Evolutionary conservation across 2,113 vertebrate species (phyloP).

Genomic region (Fregata magnificens): DNA sequence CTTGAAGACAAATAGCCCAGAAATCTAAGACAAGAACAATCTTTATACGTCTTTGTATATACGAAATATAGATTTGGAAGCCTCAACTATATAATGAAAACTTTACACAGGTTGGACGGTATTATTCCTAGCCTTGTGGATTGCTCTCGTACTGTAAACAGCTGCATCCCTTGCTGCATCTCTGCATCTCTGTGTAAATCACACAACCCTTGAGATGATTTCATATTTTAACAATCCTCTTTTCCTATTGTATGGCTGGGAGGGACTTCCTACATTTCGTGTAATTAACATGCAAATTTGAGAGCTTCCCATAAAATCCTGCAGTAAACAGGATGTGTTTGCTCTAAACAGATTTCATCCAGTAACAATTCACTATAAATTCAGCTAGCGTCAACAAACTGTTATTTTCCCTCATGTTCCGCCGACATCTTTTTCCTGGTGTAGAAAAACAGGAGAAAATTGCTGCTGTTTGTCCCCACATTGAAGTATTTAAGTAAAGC

Average conservation of each 20-base stretch:
- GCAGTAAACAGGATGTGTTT: conserved; percentile 33
- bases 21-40: background rate
- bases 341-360: conserved; percentile 14
- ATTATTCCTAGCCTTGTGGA: background rate
- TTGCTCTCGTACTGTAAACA: background rate
- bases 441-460: background rate
- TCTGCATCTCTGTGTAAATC: background rate
- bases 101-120: background rate
- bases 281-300: conserved; percentile 31
- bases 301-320: background rate
- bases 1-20: background rate
- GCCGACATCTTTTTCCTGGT: background rate
- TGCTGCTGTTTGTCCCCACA: background rate
- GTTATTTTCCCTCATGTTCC: background rate
- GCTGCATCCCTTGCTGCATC: background rate
- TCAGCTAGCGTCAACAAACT: background rate
- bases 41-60: background rate
- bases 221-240: background rate
- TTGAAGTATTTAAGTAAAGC: background rate
- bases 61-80: background rate
- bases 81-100: background rate
- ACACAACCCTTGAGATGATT: fast-evolving
- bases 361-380: conserved; percentile 14
- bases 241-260: background rate
- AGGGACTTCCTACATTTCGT: conserved; percentile 16